phyloP scores from a whole-genome alignment of 2,888 invertebrate genomes.

The Magallana nippona region DNA sequence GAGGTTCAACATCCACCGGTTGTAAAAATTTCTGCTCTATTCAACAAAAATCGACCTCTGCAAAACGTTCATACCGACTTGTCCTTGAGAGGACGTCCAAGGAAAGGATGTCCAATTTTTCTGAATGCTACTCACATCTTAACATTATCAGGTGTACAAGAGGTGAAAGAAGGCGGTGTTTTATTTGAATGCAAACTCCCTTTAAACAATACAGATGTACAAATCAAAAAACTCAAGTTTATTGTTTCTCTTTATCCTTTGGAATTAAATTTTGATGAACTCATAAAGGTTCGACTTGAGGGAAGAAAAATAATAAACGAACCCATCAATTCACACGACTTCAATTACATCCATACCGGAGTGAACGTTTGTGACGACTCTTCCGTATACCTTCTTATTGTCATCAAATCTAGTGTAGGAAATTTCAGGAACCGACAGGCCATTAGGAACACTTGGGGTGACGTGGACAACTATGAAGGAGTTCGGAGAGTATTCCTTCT shows the following conservation, averaged over 20 bases:
- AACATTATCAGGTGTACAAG: not conserved
- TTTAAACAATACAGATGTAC: not conserved
- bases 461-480: not conserved
- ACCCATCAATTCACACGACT: constrained; percentile 9
- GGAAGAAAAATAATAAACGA: not conserved
- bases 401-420: constrained; percentile 9
- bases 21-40: not conserved
- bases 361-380: not conserved
- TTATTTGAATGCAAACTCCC: not conserved
- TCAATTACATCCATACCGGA: not conserved
- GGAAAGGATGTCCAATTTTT: constrained; percentile 1
- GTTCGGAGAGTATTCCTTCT: not conserved
- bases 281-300: not conserved
- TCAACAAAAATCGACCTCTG: not conserved
- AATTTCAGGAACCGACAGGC: constrained; percentile 2
- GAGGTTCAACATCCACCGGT: not conserved
- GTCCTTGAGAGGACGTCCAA: not conserved
- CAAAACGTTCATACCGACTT: not conserved
- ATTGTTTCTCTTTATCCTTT: not conserved
- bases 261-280: not conserved
- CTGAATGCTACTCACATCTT: not conserved
- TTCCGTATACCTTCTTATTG: not conserved
- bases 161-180: not conserved
- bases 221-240: not conserved
- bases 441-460: constrained; percentile 31